Percentiles rank a stretch among this genome's conserved stretches.
Evolutionary conservation across 2,797 vertebrate species (phyloP).

Genomic region (Acanthiza pusilla): DNA sequence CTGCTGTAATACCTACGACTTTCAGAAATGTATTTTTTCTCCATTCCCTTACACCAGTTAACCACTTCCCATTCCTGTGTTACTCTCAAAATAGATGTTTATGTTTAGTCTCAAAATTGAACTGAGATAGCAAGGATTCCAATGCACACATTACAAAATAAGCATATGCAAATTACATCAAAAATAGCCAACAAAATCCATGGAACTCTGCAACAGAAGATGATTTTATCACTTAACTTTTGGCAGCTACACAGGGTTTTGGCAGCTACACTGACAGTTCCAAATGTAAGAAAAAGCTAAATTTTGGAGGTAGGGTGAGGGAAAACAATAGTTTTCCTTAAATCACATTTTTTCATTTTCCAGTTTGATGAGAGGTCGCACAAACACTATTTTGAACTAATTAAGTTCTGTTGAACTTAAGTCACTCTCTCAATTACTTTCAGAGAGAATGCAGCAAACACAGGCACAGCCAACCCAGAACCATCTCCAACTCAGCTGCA

Average conservation of each 20-base stretch:
- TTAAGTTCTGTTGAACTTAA: not conserved
- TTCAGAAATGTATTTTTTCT: not conserved
- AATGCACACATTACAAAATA: not conserved
- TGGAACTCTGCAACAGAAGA: not conserved
- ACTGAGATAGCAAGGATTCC: not conserved
- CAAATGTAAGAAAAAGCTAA: not conserved
- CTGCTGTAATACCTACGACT: not conserved
- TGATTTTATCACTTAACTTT: not conserved
- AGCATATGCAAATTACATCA: not conserved
- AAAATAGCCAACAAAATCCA: not conserved
- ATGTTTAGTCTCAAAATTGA: not conserved
- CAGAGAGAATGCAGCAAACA: not conserved
- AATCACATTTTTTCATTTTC: not conserved
- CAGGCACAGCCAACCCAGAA: not conserved
- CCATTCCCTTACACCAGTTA: not conserved
- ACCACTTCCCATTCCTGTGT: not conserved
- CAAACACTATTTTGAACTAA: not conserved
- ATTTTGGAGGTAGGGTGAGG: not conserved
- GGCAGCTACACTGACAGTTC: not conserved
- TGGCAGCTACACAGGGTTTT: not conserved
- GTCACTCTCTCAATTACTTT: not conserved
- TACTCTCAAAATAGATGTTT: not conserved
- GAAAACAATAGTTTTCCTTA: not conserved
- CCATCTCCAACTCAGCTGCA: not conserved
- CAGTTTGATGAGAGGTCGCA: not conserved